Evolutionary conservation across 2,113 vertebrate species (phyloP), one percentile per base, ranked within the genome.

Genomic region (Ptilonorhynchus violaceus): DNA sequence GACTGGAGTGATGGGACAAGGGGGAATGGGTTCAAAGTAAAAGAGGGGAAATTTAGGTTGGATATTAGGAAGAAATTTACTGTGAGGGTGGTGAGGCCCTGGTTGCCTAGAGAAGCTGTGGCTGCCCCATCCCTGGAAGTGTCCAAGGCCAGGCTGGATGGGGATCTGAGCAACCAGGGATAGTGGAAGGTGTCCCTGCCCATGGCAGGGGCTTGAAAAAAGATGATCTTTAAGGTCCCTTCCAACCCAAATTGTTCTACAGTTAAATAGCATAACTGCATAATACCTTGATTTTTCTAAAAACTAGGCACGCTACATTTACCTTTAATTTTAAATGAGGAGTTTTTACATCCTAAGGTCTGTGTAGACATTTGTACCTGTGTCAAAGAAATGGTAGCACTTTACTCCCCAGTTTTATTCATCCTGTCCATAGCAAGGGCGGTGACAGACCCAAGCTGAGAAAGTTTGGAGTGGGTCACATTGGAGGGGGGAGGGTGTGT

Each of bases 161-260:
- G 11, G 47, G 35, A 46, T 42, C n/a, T 62, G 63, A 69, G 35
- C 11, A 25, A 1, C 0, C 25, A 69, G 79, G 70, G 21, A 5
- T 9, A 28, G 41, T 23, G 63, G 25, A 1, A 76, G 21, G 6
- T 55, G 47, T 47, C 14, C 55, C n/a, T 69, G n/a, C 13, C 33
- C 9, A 5, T 13, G 19, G 37, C n/a, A 75, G 33, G 15, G 13
- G 3, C 0, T 1, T 20, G n/a, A 30, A 2, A 19, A 4, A 5
- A 5, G 12, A 11, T 62, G 28, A 3, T 3, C 10, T 41, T 31
- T 49, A 31, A 69, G 6, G 15, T 27, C 8, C 21, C 10, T 56
- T 76, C 5, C 21, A 77, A 14, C 15, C 12, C 25, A 37, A 55
- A 33, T 14, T 22, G 25, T 62, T 62, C 41, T 23, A 22, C 22